Evolutionary conservation across 2,797 vertebrate species (phyloP).

Genomic region (Emys orbicularis): DNA sequence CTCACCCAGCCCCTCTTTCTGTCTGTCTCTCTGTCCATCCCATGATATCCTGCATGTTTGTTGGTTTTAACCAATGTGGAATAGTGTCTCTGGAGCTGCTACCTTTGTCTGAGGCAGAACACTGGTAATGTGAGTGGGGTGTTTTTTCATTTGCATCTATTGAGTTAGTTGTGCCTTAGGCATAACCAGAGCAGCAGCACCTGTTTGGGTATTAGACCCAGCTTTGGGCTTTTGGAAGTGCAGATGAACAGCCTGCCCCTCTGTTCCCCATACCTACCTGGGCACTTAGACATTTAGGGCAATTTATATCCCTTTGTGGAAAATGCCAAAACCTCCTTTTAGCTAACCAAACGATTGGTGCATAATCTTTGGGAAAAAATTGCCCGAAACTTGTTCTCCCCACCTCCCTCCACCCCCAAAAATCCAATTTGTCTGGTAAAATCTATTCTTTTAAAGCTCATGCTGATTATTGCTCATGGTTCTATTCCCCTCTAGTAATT

Average conservation of each 20-base stretch:
- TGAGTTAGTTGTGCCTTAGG: background rate
- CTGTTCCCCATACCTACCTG: slow-evolving; percentile 54
- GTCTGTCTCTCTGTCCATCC: background rate
- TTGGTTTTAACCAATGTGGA: background rate
- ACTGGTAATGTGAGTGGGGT: fast-evolving
- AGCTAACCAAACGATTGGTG: slow-evolving; percentile 42
- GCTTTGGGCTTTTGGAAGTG: background rate
- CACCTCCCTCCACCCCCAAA: too few species aligned
- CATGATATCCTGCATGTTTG: background rate
- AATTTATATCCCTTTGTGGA: background rate
- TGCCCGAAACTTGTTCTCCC: background rate
- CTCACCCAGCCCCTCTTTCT: background rate
- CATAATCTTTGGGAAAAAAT: slow-evolving; percentile 41
- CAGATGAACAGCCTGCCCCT: background rate
- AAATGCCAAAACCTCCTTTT: slow-evolving; percentile 44
- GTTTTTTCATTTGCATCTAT: fast-evolving
- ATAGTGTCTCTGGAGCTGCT: background rate
- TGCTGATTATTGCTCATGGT: background rate
- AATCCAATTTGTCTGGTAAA: background rate
- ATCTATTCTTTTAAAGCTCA: background rate
- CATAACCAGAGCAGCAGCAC: background rate
- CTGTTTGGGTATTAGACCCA: background rate
- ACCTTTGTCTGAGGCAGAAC: slow-evolving; percentile 13
- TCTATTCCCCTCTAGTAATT: slow-evolving; percentile 27
- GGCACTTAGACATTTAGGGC: background rate